Conservation (phyloP, 2,113 vertebrate genomes). For the Ammodytes marinus region DNA sequence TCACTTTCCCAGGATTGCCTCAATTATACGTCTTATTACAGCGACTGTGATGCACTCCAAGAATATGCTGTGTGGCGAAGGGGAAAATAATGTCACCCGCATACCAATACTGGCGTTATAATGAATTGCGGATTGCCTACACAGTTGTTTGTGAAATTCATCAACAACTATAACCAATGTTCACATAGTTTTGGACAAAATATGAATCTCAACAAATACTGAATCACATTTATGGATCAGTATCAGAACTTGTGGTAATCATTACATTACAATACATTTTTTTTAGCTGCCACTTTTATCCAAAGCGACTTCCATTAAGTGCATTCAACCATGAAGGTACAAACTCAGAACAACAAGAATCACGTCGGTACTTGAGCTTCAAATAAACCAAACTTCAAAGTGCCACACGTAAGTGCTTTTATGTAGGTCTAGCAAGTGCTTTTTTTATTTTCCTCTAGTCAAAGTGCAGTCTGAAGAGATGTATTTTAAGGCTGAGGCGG, state of each 20-base stretch:
- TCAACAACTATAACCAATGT: not conserved
- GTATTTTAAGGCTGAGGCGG: too few relatives aligned
- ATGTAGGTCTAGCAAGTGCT: too few relatives aligned
- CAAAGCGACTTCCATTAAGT: too few relatives aligned
- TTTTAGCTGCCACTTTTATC: too few relatives aligned
- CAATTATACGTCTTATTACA: constrained; percentile 52
- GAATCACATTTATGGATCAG: not conserved
- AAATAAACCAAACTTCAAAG: too few relatives aligned
- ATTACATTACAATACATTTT: too few relatives aligned
- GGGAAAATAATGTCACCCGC: constrained; percentile 1
- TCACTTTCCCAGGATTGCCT: constrained; percentile 55
- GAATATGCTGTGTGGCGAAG: constrained; percentile 23
- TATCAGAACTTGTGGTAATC: not conserved
- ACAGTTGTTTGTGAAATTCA: not conserved
- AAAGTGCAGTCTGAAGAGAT: too few relatives aligned
- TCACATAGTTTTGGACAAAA: not conserved
- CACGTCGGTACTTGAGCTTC: too few relatives aligned
- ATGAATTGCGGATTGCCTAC: not conserved
- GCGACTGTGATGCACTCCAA: not conserved
- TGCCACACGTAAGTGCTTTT: too few relatives aligned
- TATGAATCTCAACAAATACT: not conserved
- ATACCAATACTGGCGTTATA: not conserved
- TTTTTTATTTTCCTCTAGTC: too few relatives aligned
- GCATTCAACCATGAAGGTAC: too few relatives aligned
- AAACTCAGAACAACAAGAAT: too few relatives aligned